Evolutionary conservation across 2,113 vertebrate species (phyloP), one percentile per base, ranked within the genome.

Genomic region (Vanacampus margaritifer): DNA sequence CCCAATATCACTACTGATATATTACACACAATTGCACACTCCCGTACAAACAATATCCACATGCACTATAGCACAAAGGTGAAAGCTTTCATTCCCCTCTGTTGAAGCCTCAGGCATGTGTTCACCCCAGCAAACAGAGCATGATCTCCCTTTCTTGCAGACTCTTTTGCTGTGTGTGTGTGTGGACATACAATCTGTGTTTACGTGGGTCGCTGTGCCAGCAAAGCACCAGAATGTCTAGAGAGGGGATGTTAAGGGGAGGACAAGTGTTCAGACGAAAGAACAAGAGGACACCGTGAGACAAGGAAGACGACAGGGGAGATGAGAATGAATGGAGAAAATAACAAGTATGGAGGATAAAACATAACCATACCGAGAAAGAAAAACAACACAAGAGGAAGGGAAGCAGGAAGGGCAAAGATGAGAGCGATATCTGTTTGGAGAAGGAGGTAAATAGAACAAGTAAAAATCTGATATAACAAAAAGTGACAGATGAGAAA

Each of bases 41-140:
- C 75, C 36, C 69, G 64, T 45, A 46, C 64, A 85, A 82, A 86
- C 82, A 86, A 76, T 51, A 71, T 84, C 74, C 39, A 72, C 84
- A 85, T 84, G 84, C 74, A 83, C 82, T 82, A 83, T 87, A 87
- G 87, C 83, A 84, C 80, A 84, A 75, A 86, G 86, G 86, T 86
- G 83, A 85, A 84, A 80, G 86, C 84, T 85, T 88, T 87, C 86
- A 88, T 87, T 89, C 77, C 69, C 77, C 68, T 74, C 68, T 80
- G 82, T 80, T 11, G 62, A 63, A 68, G 87, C 87, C 87, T 79
- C 61, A 28, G 89, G 89, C 86, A 45, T 75, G 75, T 81, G 86
- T 84, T 90, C 89, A 79, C 86, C 83, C 71, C 75, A 56, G 79
- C 86, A 85, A 88, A 84, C 78, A 85, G 84, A 82, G 85, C 85